Percentiles rank a stretch among this genome's conserved stretches.
phyloP scores from a whole-genome alignment of 1,140 invertebrate genomes.

The Holotrichia oblita region DNA sequence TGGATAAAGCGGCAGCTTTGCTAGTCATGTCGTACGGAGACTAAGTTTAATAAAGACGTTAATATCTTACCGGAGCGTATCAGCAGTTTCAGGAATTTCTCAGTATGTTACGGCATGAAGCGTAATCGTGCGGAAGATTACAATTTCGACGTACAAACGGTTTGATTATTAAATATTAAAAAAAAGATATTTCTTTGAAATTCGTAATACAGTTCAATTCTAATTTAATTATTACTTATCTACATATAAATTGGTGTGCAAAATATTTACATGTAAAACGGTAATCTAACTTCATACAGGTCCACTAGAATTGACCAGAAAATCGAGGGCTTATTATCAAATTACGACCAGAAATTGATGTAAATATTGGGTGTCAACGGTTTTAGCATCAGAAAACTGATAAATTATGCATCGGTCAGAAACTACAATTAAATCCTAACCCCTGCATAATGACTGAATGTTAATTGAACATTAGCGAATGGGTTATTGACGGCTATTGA shows the following conservation, averaged over 20 bases:
- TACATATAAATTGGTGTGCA: background rate
- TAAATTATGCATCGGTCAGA: constrained; percentile 31
- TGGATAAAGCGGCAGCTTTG: background rate
- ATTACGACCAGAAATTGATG: constrained; percentile 31
- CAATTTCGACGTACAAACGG: background rate
- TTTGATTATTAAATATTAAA: background rate
- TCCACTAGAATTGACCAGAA: background rate
- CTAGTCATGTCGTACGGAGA: background rate
- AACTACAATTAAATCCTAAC: constrained; percentile 32
- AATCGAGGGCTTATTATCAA: constrained; percentile 26
- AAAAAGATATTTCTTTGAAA: too few species aligned
- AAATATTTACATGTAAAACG: background rate
- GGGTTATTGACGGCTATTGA: constrained; percentile 24
- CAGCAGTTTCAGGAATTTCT: background rate
- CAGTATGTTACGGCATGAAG: background rate
- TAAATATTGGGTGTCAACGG: constrained; percentile 35
- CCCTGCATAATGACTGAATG: constrained; percentile 35
- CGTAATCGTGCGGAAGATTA: background rate
- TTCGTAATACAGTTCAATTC: background rate
- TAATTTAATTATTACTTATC: constrained; percentile 8
- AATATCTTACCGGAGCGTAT: background rate
- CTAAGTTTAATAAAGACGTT: background rate
- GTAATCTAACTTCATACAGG: background rate
- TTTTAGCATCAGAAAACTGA: constrained; percentile 15
- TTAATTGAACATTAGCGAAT: constrained; percentile 32